Evolutionary conservation across 2,113 vertebrate genomes (phyloP), one percentile per base, ranked within the genome.

Genomic region (Protobothrops mucrosquamatus): DNA sequence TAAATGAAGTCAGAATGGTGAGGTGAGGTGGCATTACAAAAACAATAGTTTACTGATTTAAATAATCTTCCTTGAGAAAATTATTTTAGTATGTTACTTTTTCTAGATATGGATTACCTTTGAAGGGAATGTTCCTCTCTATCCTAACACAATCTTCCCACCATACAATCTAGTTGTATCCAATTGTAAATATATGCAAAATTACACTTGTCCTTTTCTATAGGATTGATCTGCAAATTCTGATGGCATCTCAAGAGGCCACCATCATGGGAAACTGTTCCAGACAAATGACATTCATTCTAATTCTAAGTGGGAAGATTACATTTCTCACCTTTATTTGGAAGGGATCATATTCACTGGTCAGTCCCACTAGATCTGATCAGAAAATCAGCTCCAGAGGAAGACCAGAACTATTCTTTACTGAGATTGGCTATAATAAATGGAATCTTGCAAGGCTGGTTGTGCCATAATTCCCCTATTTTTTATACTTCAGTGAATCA

Each of bases 221-320:
- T 48, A 54, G 10, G 48, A 74, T 64, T 90, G 89, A 24, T 52
- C 10, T 91, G 51, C 43, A 85, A 56, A 94, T 95, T 96, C 34
- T 93, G 91, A 95, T 91, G 90, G 74, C 94, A 57, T 91, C 92
- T 54, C 3, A 43, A 43, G 64, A n/a, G 55, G 48, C 48, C 87
- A 46, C 29, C 55, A 56, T 34, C 20, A 24, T 22, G 20, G 18
- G 22, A 54, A 23, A 20, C 22, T 69, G 18, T 92, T 95, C 39
- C 15, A 81, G 54, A 15, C 23, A 86, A 9, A 43, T 57, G 39
- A 86, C 23, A 57, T 85, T 39, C 52, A 56, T 85, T 26, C 51
- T 85, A 85, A 91, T n/a, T 90, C 59, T 69, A 90, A 29, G 14
- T 90, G 43, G 23, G 29, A 26, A 91, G 55, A 43, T 85, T 39